A percentile compares a stretch with the other conserved stretches of the same genome.
Conservation (phyloP, 2,888 invertebrate species). For the Lepidocyrtinus sp. region DNA sequence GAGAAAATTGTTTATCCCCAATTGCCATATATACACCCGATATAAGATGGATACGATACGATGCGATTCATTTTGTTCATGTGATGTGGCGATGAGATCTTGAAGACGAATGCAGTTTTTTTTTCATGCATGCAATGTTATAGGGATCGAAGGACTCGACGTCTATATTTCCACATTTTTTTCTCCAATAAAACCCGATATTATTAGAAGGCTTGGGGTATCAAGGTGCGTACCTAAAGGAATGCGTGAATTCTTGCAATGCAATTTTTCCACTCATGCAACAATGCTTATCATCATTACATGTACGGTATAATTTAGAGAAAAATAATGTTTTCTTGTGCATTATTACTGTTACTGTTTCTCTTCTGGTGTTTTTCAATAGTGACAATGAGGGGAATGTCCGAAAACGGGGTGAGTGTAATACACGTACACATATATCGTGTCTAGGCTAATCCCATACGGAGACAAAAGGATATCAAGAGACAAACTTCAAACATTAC, state of each 20-base stretch:
- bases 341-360: constrained; percentile 44
- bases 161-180: no score
- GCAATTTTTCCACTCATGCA: constrained; percentile 40
- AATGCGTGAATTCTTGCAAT: constrained; percentile 46
- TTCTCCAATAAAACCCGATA: constrained; percentile 18
- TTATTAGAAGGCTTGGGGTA: background rate
- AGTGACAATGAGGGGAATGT: no score
- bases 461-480: no score
- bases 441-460: no score
- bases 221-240: constrained; percentile 46
- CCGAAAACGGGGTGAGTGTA: no score
- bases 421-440: no score
- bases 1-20: constrained; percentile 36
- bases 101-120: constrained; percentile 15
- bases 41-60: background rate
- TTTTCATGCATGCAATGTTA: background rate
- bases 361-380: no score
- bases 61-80: constrained; percentile 3
- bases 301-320: constrained; percentile 14
- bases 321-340: constrained; percentile 18
- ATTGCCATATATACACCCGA: constrained; percentile 46
- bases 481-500: no score
- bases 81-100: constrained; percentile 17
- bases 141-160: no score
- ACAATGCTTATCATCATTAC: constrained; percentile 18